Conservation (phyloP, 2,888 invertebrate genomes). For the Scaptomyza flava region DNA sequence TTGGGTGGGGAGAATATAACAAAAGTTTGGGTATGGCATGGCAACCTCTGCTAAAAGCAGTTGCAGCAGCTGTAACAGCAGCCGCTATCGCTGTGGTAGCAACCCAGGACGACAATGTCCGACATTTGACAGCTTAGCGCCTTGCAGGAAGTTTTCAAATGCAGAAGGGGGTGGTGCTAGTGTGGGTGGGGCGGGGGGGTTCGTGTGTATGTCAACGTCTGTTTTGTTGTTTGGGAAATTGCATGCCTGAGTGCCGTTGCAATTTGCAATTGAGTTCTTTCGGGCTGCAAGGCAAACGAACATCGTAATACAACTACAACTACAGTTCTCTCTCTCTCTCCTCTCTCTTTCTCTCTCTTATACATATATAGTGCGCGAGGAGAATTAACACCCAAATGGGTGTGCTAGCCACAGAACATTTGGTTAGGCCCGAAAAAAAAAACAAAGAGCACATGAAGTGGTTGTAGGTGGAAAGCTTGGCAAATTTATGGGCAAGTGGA, state of each 20-base stretch:
- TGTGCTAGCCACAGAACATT: constrained; percentile 38
- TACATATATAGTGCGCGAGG: constrained; percentile 11
- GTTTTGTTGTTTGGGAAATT: constrained; percentile 63
- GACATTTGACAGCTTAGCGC: constrained; percentile 81
- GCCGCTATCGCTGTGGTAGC: constrained; percentile 36
- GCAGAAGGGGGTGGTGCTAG: background rate
- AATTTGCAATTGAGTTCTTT: constrained; percentile 79
- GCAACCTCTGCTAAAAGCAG: constrained; percentile 46
- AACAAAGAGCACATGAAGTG: constrained; percentile 25
- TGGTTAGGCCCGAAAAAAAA: constrained; percentile 32
- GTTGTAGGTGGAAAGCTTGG: constrained; percentile 53
- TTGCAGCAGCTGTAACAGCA: constrained; percentile 4
- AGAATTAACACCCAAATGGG: constrained; percentile 33
- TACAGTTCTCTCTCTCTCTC: constrained; percentile 12
- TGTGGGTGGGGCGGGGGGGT: background rate
- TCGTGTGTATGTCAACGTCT: constrained; percentile 35
- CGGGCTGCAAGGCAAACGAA: constrained; percentile 17
- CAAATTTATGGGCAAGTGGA: constrained; percentile 48
- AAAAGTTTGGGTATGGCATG: constrained; percentile 41
- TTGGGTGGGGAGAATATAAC: constrained; percentile 43
- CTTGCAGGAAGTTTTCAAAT: constrained; percentile 50
- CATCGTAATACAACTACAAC: background rate
- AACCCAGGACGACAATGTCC: constrained; percentile 45
- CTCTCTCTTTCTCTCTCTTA: background rate
- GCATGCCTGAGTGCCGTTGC: constrained; percentile 76